These are phyloP conservation scores for Calameuta idolon DNA, from an alignment of 2,888 invertebrate species.

Conservation along the genomic window DNA sequence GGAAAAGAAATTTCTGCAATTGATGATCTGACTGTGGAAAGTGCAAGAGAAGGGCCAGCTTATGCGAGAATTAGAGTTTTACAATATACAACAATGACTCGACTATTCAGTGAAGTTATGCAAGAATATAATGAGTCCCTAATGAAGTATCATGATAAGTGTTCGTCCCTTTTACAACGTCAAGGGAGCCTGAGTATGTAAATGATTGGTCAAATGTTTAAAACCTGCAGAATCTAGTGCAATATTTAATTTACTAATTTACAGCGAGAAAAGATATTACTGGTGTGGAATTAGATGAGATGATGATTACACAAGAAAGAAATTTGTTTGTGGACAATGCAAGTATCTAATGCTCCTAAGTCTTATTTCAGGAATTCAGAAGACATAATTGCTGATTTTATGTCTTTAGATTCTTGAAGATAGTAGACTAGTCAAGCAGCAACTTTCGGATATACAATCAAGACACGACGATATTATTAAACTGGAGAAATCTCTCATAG, in stretches of 20 bases:
- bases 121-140: conserved; percentile 70
- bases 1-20: conserved; percentile 46
- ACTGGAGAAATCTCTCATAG: conserved; percentile 82
- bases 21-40: conserved; percentile 47
- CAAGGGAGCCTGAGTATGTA: conserved; percentile 71
- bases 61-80: conserved; percentile 68
- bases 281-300: conserved; percentile 64
- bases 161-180: conserved; percentile 70
- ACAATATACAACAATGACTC: conserved; percentile 68
- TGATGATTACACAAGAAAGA: conserved; percentile 65
- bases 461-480: conserved; percentile 85
- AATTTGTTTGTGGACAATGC: conserved; percentile 70
- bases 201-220: conserved; percentile 19
- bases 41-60: conserved; percentile 47
- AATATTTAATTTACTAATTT: conserved; percentile 24
- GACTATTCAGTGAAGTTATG: conserved; percentile 69
- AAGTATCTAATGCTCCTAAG: conserved; percentile 42
- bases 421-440: conserved; percentile 79
- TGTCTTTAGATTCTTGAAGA: conserved; percentile 79
- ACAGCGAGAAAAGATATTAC: conserved; percentile 55
- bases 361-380: neutral
- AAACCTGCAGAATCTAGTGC: conserved; percentile 9
- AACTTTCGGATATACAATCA: conserved; percentile 84
- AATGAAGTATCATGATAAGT: conserved; percentile 69
- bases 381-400: neutral